Evolutionary conservation across 2,888 invertebrate species (phyloP), one percentile per base, ranked within the genome.

Genomic region (Sisyra terminalis): DNA sequence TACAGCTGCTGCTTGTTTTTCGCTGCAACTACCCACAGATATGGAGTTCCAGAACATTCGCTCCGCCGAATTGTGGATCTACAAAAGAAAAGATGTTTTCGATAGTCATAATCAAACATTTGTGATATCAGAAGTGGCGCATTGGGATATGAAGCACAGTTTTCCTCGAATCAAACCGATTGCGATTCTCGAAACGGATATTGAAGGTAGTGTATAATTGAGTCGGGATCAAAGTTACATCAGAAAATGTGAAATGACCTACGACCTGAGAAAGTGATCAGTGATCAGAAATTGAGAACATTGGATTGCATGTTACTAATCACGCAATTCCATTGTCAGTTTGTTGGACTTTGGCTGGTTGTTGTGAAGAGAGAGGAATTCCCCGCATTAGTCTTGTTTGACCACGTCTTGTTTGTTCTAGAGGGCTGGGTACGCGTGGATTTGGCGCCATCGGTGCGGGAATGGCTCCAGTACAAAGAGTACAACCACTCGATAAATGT

Each of bases 381-480:
- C 24, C 24, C n/a, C n/a, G n/a, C n/a, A n/a, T n/a, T n/a, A n/a
- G 24, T 24, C 7, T 24, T 24, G 24, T 5, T 24, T 7, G 24
- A 24, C 7, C 7, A n/a, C 7, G 24, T 24, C 24, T 3, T 24
- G 3, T 24, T 24, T 5, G 3, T 24, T 24, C 30, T 60, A 78
- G 84, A 80, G 55, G 85, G 84, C 14, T 87, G 87, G 87, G 73
- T 85, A 49, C 73, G 81, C 51, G 75, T 84, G 42, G 82, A 86
- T 53, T 73, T 86, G 7, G 76, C 79, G 3, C 79, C 79, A 69
- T 74, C 80, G 0, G 75, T 83, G 7, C 69, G 75, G 45, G 78
- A 79, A 43, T 87, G 86, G 87, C 63, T 85, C 37, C 75, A 79
- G 43, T 75, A 72, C 36, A 65, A 70, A 44, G 72, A 78, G 52